Base-by-base conservation (phyloP, 2,797 vertebrate species). In the Platalea minor region DNA sequence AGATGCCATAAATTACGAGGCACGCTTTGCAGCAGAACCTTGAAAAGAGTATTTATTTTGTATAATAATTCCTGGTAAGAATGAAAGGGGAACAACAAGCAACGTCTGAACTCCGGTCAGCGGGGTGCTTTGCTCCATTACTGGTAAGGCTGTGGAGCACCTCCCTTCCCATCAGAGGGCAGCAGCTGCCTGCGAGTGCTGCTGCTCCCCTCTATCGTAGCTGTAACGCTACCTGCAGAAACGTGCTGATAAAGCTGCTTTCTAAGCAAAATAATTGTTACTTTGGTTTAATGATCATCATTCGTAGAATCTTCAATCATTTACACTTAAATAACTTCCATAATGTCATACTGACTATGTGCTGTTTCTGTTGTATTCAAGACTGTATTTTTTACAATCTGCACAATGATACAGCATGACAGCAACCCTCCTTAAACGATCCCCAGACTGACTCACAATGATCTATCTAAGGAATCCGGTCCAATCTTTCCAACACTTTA, bases 151-250 rank as follows among this genome's bases (percentile, higher is more conserved):
- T 92, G 95, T 92, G 93, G 83, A 89, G 45, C 56, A 45, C 19
- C 64, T 76, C 53, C 51, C n/a, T 80, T 86, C 75, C 98, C 98
- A 97, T 97, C 95, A 91, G 98, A 97, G 98, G 98, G 98, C 98
- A 97, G 97, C 83, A 92, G 91, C 79, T 90, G 83, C 96, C 95
- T 73, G 29, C 2, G 1, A 94, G 93, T 89, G 89, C 73, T 54
- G 60, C 39, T 4, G 4, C 51, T 31, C 87, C 51, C 31, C 31
- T 25, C 57, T 4, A 1, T 7, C 6, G 1, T 2, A 75, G 69
- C 57, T 23, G 9, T 5, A 29, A 35, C 0, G 1, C 35, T 13
- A 3, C 24, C 10, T 8, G 19, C 5, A 25, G 17, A 73, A 90
- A 54, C 24, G 11, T 57, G 51, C 48, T 75, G 59, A 85, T 48